Base-by-base conservation (phyloP, 2,113 vertebrate species). In the Scalopus aquaticus region DNA sequence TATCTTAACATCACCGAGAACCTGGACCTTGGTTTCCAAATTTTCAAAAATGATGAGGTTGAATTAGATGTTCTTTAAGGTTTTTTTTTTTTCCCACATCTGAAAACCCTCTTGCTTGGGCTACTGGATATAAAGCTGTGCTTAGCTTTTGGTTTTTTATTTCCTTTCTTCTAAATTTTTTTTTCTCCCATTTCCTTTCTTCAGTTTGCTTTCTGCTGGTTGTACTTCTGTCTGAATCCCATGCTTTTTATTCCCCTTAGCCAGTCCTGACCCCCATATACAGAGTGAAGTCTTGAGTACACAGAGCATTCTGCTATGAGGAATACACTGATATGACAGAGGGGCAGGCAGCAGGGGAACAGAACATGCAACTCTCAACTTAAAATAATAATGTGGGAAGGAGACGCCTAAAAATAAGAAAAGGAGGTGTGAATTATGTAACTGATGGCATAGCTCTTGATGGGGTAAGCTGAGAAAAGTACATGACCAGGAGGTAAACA, bases 351-450 rank as follows among this genome's bases (percentile, higher is more conserved):
- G 78, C 35, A 77, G 54, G 88, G 46, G 85, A 93, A 62, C 51
- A 10, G 70, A 77, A 69, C 51, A 84, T 56, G 77, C 83, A 89
- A 78, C 92, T 78, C n/a, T 44, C 74, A 70, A 94, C 93, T 91
- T 73, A 90, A 92, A 89, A 96, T 89, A 91, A 87, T 81, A 97
- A 96, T 81, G 96, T 96, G 94, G 95, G 97, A 95, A 96, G 97
- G 42, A 94, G 70, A 89, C 10, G 69, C 93, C 97, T 96, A 96
- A 97, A 97, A 97, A 96, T 96, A 95, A 94, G 90, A 77, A 94
- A 96, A 88, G 96, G 88, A 95, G 95, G 97, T 97, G 97, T 96
- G 96, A 96, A 92, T 97, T 97, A 97, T 88, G 5, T 96, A 97
- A 97, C 58, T 79, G 94, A 94, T 95, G 80, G 95, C 84, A 79